A percentile compares a stretch with the other conserved stretches of the same genome.
These are phyloP conservation scores for Speoplatyrhinus poulsoni DNA, from an alignment of 2,113 vertebrate genomes.

Conservation along the genomic window DNA sequence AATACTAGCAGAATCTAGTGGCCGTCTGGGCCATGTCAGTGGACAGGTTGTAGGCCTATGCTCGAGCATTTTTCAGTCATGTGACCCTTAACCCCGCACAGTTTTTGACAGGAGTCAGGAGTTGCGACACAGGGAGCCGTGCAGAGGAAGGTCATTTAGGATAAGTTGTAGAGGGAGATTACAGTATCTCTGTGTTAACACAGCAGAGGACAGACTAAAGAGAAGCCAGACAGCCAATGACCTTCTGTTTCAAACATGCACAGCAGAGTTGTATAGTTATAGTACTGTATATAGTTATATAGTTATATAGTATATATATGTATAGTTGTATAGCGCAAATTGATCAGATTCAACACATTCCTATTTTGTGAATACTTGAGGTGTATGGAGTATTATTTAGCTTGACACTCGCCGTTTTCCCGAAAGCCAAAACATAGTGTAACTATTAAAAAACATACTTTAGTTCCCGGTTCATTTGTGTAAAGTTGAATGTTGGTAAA, in stretches of 20 bases:
- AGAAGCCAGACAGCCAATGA: neutral
- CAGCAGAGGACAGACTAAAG: conserved; percentile 33
- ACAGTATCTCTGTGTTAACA: conserved; percentile 36
- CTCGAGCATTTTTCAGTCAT: conserved; percentile 28
- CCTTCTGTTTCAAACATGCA: no score
- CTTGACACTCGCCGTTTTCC: neutral
- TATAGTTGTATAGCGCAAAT: neutral
- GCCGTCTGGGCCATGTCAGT: conserved; percentile 1
- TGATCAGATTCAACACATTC: neutral
- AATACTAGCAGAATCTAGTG: neutral
- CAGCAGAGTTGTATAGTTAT: no score
- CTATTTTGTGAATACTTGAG: neutral
- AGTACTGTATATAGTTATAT: no score
- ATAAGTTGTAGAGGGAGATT: conserved; percentile 10
- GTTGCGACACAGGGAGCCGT: conserved; percentile 17
- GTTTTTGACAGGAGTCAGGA: conserved; percentile 46
- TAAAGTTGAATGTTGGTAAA: conserved; percentile 3
- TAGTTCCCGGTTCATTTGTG: conserved; percentile 21
- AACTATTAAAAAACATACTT: neutral
- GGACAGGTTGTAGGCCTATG: conserved; percentile 1
- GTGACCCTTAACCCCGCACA: conserved; percentile 38
- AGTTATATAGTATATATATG: no score
- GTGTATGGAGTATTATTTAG: neutral
- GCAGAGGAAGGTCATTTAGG: conserved; percentile 16
- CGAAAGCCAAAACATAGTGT: neutral